Evolutionary conservation across 2,888 invertebrate species (phyloP), one percentile per base, ranked within the genome.

Genomic region (Drosophila quinaria): DNA sequence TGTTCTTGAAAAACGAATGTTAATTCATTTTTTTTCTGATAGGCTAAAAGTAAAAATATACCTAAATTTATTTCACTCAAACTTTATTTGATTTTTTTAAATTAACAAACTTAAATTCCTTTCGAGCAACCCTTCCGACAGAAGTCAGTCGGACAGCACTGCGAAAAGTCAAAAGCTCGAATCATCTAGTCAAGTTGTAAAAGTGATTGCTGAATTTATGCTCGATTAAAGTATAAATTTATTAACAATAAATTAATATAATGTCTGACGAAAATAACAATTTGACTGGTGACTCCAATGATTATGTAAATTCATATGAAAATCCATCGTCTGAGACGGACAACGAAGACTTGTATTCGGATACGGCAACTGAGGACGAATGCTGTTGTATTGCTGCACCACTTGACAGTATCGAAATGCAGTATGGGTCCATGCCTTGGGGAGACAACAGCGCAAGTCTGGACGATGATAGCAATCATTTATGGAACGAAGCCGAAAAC

Each of bases 211-310:
- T 19, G 11, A 19, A 10, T 11, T 5, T 33, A 33, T 13, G 33
- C 33, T 19, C 13, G 3, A 9, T 13, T 49, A 17, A 29, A 29
- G 15, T 15, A 29, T 47, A 31, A 17, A 47, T 17, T 33, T 19
- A 17, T 13, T 11, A 47, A 29, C 10, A 2, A n/a, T n/a, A 33
- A 35, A 35, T 35, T 22, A 9, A 33, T 22, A 25, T 0, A 11
- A 72, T 72, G 72, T 29, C 70, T 13, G 51, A 61, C 9, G 10
- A 6, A 0, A 69, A 60, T 11, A 25, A 51, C 10, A 54, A 44
- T 17, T 31, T 29, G 0, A 67, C 29, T 25, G 29, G 13, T 1
- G 13, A 22, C 1, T 9, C 44, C 9, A 6, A 11, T 17, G 47
- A 42, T 13, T 6, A 5, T 4, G 19, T 22, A 6, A 13, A 22